Evolutionary conservation across 2,888 invertebrate species (phyloP), one percentile per base, ranked within the genome.

Genomic region (Platycheirus albimanus): DNA sequence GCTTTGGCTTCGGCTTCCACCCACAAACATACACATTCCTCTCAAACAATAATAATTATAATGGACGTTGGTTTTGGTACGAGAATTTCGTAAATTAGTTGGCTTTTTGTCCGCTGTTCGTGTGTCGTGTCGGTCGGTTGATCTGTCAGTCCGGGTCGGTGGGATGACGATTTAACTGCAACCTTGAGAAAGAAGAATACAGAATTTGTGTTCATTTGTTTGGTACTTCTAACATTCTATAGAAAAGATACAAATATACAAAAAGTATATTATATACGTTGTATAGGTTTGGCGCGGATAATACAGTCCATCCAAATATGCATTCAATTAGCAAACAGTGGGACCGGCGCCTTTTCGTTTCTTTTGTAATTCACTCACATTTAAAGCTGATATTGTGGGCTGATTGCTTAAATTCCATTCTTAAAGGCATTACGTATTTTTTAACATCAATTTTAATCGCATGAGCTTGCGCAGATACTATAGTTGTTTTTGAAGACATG

Each of bases 161-260:
- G 63, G 51, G 83, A 83, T 83, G 83, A 74, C 83, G 83, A 69
- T 78, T 83, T 74, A 78, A 69, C 83, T 83, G 78, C 72, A 83
- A 78, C 83, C 83, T 83, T 83, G 83, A 74, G 72, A 71, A 67
- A 45, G 72, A 78, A 76, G 76, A 74, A 83, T 72, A 76, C 66
- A 56, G 52, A 30, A 63, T 56, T 72, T 45, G 13, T 24, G 61
- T 76, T 63, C 61, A 72, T 71, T 72, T 81, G 81, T 72, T 81
- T 67, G 66, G 77, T 71, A 77, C 67, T 72, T 72, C 81, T 77
- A 83, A 77, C 81, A 66, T 64, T 76, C 66, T 71, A 61, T 71
- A 24, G 43, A 61, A 47, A 69, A 74, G 30, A 54, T 54, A 74
- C 49, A 63, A 64, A 33, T 47, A 24, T 38, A 70, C n/a, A n/a